Evolutionary conservation across 1,140 invertebrate species (phyloP).

Genomic region (Drosophila kepulauana): DNA sequence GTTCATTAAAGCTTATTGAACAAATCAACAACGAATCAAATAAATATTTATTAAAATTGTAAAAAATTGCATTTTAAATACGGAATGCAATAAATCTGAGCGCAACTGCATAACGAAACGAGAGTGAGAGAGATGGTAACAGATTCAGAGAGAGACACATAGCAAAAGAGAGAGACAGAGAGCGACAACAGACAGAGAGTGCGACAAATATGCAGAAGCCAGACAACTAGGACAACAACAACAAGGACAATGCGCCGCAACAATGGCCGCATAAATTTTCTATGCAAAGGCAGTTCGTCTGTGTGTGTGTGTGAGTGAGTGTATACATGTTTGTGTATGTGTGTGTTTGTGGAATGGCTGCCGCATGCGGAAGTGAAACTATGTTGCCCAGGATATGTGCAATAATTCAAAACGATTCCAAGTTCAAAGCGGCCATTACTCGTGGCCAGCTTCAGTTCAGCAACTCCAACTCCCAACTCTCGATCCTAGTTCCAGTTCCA

Average conservation of each 20-base stretch:
- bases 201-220: slow-evolving; percentile 77
- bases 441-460: slow-evolving; percentile 44
- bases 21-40: slow-evolving; percentile 50
- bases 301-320: slow-evolving; percentile 30
- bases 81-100: slow-evolving; percentile 36
- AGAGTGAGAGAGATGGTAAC: slow-evolving; percentile 7
- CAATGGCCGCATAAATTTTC: slow-evolving; percentile 83
- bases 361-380: slow-evolving; percentile 82
- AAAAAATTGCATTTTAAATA: slow-evolving; percentile 47
- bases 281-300: slow-evolving; percentile 58
- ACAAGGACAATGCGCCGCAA: slow-evolving; percentile 74
- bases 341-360: slow-evolving; percentile 54
- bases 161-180: slow-evolving; percentile 19
- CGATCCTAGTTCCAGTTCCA: neutral
- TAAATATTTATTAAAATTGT: slow-evolving; percentile 50
- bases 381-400: slow-evolving; percentile 79
- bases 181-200: slow-evolving; percentile 62
- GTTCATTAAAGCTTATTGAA: slow-evolving; percentile 67
- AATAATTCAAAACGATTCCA: slow-evolving; percentile 84
- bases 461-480: slow-evolving; percentile 4
- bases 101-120: slow-evolving; percentile 53
- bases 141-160: neutral
- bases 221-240: slow-evolving; percentile 79
- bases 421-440: slow-evolving; percentile 85
- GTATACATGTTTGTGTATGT: slow-evolving; percentile 10